Evolutionary conservation across 2,113 vertebrate genomes (phyloP).

Genomic region (Pituophis catenifer): DNA sequence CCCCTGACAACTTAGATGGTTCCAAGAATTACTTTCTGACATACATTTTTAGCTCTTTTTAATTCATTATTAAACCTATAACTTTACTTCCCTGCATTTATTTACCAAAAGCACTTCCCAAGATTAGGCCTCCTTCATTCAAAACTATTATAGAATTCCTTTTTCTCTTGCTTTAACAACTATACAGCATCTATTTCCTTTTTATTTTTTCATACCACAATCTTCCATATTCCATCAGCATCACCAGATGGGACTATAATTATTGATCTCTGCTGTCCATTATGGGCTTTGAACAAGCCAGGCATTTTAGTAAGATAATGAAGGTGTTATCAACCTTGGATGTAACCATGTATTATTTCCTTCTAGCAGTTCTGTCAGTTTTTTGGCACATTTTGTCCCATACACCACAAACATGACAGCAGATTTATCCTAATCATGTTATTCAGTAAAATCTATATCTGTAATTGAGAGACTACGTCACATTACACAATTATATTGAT

Average conservation of each 20-base stretch:
- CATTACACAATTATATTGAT: background rate
- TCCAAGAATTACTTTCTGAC: background rate
- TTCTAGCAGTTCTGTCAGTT: background rate
- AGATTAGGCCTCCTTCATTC: background rate
- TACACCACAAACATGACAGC: background rate
- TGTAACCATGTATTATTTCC: background rate
- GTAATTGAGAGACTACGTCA: background rate
- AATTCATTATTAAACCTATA: background rate
- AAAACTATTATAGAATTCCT: background rate
- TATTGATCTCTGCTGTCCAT: background rate
- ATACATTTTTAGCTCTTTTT: background rate
- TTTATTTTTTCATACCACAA: background rate
- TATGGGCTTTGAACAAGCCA: background rate
- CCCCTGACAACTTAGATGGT: background rate
- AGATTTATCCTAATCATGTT: background rate
- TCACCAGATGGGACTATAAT: background rate
- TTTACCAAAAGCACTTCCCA: background rate
- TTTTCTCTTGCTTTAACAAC: background rate
- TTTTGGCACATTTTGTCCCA: background rate
- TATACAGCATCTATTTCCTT: background rate
- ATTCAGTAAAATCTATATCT: background rate
- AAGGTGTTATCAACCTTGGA: background rate
- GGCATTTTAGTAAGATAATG: background rate
- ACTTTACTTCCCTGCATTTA: background rate
- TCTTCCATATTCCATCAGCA: background rate